phyloP scores from a whole-genome alignment of 2,797 vertebrate genomes.

The Dallia pectoralis region DNA sequence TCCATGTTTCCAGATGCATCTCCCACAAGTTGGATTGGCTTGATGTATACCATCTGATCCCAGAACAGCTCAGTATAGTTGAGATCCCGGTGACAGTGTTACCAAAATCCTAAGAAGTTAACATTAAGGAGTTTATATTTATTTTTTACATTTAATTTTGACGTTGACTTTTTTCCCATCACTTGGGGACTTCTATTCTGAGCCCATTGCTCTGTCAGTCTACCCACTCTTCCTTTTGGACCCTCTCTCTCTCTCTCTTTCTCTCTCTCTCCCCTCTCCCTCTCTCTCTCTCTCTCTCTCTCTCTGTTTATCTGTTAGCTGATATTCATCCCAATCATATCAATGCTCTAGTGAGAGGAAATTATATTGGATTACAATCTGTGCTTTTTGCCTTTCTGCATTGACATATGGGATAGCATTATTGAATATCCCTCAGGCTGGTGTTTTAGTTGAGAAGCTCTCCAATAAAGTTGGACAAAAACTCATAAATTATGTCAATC shows the following conservation, averaged over 20 bases:
- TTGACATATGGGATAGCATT: conserved; percentile 14
- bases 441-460: conserved; percentile 12
- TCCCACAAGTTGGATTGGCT: too few species aligned
- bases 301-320: conserved; percentile 17
- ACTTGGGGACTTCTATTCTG: not conserved
- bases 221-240: too few species aligned
- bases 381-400: conserved; percentile 18
- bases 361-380: conserved; percentile 24
- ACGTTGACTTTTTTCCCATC: not conserved
- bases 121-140: not conserved
- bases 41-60: too few species aligned
- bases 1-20: too few species aligned
- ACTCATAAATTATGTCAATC: conserved; percentile 14
- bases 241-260: not conserved
- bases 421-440: conserved; percentile 26
- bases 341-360: conserved; percentile 22
- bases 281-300: not conserved
- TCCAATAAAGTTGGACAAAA: conserved; percentile 5
- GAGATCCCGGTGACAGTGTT: too few species aligned
- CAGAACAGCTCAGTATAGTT: too few species aligned
- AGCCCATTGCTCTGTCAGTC: not conserved
- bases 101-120: not conserved
- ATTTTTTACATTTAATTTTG: not conserved
- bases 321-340: conserved; percentile 19
- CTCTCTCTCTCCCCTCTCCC: conserved; percentile 2